A percentile compares a stretch with the other conserved stretches of the same genome.
These are phyloP conservation scores for Esox lucius DNA, from an alignment of 2,797 vertebrate genomes.

Conservation along the genomic window DNA sequence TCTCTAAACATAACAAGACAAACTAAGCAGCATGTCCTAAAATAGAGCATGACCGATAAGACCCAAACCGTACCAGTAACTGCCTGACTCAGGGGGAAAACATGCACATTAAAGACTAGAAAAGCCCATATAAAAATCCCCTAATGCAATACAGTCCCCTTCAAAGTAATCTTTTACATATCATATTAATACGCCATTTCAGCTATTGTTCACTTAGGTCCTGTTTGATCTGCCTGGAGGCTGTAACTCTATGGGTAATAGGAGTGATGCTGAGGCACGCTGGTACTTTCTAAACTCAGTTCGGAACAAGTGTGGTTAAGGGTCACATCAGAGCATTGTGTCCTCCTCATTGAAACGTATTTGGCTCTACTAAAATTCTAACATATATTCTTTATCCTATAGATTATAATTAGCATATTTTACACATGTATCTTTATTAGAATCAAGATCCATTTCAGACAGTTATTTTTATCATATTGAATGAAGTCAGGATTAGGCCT, in stretches of 20 bases:
- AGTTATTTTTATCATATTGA: slow-evolving; percentile 44
- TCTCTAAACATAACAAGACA: slow-evolving; percentile 18
- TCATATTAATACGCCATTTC: slow-evolving; percentile 71
- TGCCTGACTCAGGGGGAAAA: slow-evolving; percentile 71
- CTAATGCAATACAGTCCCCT: slow-evolving; percentile 74
- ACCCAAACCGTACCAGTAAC: slow-evolving; percentile 61
- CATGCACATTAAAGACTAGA: slow-evolving; percentile 72
- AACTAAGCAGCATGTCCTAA: slow-evolving; percentile 12
- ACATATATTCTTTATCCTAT: slow-evolving; percentile 38
- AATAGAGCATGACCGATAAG: slow-evolving; percentile 42
- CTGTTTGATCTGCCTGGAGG: slow-evolving; percentile 67
- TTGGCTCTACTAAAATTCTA: slow-evolving; percentile 41
- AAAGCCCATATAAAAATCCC: slow-evolving; percentile 70
- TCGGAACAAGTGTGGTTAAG: slow-evolving; percentile 63
- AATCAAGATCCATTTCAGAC: slow-evolving; percentile 49
- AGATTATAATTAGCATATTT: slow-evolving; percentile 58
- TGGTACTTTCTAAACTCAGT: slow-evolving; percentile 75
- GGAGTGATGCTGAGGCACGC: slow-evolving; percentile 69
- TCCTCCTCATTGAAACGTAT: slow-evolving; percentile 60
- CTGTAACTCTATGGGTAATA: slow-evolving; percentile 59
- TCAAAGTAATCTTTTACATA: slow-evolving; percentile 75
- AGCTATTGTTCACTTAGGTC: slow-evolving; percentile 60
- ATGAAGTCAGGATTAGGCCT: slow-evolving; percentile 66
- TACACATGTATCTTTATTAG: slow-evolving; percentile 54
- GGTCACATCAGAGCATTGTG: slow-evolving; percentile 59